These are phyloP conservation scores for Pangasius macronema DNA, from an alignment of 2,797 vertebrate genomes.

Conservation along the genomic window DNA sequence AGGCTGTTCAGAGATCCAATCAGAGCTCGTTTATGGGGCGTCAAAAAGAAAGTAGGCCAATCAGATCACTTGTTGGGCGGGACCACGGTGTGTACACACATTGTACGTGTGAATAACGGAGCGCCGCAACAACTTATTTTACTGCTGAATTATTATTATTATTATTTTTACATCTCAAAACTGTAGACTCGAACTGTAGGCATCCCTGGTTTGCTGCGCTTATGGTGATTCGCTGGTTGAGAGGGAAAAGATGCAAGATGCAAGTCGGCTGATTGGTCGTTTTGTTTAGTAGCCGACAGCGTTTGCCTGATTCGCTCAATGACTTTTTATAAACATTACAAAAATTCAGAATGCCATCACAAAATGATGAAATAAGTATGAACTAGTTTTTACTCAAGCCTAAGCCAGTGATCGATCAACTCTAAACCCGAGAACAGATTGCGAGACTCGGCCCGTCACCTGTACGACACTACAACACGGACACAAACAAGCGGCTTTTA, in stretches of 20 bases:
- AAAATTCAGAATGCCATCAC: neutral
- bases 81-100: too few species aligned
- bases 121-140: too few species aligned
- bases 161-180: too few species aligned
- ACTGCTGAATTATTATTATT: too few species aligned
- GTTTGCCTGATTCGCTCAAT: neutral
- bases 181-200: too few species aligned
- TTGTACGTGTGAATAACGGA: too few species aligned
- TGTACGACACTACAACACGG: neutral
- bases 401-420: neutral
- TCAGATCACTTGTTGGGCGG: too few species aligned
- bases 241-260: neutral
- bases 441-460: neutral
- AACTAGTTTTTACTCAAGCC: neutral
- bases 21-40: too few species aligned
- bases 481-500: neutral
- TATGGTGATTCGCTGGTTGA: too few species aligned
- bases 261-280: neutral
- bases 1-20: too few species aligned
- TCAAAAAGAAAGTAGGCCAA: too few species aligned
- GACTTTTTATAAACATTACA: neutral
- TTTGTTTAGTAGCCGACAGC: neutral
- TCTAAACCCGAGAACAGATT: neutral
- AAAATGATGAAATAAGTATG: neutral
- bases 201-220: too few species aligned